phyloP scores from a whole-genome alignment of 2,113 vertebrate genomes.

The Pongo abelii region DNA sequence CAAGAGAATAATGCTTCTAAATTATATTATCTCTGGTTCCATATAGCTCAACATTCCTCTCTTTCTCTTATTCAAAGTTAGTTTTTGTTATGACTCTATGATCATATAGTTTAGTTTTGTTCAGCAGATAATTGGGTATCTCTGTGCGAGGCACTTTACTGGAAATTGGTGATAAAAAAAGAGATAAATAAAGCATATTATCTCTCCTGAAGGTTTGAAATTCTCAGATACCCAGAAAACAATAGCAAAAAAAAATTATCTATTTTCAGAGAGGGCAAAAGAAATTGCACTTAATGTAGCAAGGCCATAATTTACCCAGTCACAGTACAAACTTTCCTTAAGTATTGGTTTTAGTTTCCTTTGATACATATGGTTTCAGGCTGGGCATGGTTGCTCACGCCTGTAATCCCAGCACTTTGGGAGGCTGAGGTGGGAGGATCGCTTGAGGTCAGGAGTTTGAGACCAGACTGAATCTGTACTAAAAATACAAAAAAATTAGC shows the following conservation, averaged over 20 bases:
- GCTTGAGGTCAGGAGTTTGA: too few relatives aligned
- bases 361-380: not conserved
- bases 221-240: not conserved
- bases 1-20: not conserved
- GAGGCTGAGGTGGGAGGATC: too few relatives aligned
- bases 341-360: not conserved
- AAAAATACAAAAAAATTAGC: too few relatives aligned
- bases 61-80: conserved; percentile 32
- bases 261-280: conserved; percentile 26
- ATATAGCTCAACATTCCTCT: not conserved
- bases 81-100: not conserved
- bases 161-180: conserved; percentile 27
- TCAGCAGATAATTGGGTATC: not conserved
- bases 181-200: not conserved
- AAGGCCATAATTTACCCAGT: not conserved
- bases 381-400: too few relatives aligned
- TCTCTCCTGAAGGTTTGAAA: conserved; percentile 27
- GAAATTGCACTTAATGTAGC: not conserved
- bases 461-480: too few relatives aligned
- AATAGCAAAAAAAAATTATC: not conserved
- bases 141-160: not conserved
- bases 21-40: not conserved
- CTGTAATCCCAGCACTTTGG: too few relatives aligned
- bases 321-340: not conserved
- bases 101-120: not conserved